Evolutionary conservation across 2,113 vertebrate species (phyloP).

Genomic region (Candoia aspera): DNA sequence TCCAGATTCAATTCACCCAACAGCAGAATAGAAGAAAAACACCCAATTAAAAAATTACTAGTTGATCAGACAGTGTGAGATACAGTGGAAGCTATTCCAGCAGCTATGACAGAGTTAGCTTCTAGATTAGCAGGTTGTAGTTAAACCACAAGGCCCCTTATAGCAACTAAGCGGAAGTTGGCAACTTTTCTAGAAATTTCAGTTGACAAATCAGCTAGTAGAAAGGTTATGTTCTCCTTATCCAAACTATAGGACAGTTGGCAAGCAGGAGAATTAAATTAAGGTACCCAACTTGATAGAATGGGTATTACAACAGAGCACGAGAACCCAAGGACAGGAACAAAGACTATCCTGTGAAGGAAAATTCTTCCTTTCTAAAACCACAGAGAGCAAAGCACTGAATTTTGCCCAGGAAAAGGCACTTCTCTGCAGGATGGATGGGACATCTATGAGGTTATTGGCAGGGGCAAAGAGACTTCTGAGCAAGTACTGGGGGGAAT

Average conservation of each 20-base stretch:
- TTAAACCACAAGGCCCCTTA: background rate
- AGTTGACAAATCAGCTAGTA: background rate
- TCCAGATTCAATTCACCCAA: background rate
- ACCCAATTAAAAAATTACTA: background rate
- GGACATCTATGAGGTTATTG: background rate
- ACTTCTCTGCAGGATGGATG: background rate
- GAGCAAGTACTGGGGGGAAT: background rate
- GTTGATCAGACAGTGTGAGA: background rate
- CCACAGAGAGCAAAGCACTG: background rate
- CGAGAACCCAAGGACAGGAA: background rate
- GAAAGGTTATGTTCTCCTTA: background rate
- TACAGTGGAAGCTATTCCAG: background rate
- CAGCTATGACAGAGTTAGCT: background rate
- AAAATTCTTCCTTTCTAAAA: background rate
- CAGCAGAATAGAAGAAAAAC: background rate
- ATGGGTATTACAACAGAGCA: background rate
- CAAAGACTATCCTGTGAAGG: background rate
- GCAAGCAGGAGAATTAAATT: background rate
- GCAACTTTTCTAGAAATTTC: background rate
- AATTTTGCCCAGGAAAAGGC: background rate
- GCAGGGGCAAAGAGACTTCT: background rate
- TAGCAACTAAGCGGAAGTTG: background rate
- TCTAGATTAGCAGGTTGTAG: background rate
- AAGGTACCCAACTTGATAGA: background rate
- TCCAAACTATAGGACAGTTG: background rate